Base-by-base conservation (phyloP, 2,113 vertebrate genomes). In the Geothlypis trichas region DNA sequence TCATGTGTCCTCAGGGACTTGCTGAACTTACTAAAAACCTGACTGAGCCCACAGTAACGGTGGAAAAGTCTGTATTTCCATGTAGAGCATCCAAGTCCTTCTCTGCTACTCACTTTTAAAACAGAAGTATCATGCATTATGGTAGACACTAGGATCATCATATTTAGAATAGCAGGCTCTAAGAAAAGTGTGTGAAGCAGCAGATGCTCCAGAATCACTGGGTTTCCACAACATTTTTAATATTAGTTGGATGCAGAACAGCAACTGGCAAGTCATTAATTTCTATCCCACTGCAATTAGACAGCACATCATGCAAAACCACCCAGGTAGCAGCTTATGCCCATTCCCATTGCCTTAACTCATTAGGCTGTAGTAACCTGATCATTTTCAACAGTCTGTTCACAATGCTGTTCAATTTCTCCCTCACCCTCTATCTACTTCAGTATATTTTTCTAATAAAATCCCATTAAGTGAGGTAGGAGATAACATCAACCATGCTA, bases 291-390 rank as follows among this genome's bases (percentile, higher is more conserved):
- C 1, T 58, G 39, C 72, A 95, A 90, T 84, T 47, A 86, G 51
- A 71, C 17, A 90, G 33, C 10, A 42, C 39, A 86, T 59, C 37
- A 58, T 11, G 42, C 77, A 74, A 83, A 93, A 87, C 46, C 90
- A 89, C 57, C 24, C 83, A 95, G 80, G 83, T 44, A 90, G 83
- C 49, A 90, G 47, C 44, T 78, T 71, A 55, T 35, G n/a, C 27
- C 93, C 52, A 44, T 62, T 91, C 44, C 81, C 52, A 39, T 12
- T 35, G 81, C 89, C 55, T 79, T 47, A 86, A 77, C 68, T 86
- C 42, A 86, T 71, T 42, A 86, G 44, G 75, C 67, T 74, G 59
- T 2, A 5, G 63, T 86, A 95, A 80, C 2, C 0, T 35, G 27
- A 78, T 78, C 68, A 33, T 41, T 77, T 35, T 13, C 55, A 94